phyloP scores from a whole-genome alignment of 2,113 vertebrate species.

The Plotosus lineatus region DNA sequence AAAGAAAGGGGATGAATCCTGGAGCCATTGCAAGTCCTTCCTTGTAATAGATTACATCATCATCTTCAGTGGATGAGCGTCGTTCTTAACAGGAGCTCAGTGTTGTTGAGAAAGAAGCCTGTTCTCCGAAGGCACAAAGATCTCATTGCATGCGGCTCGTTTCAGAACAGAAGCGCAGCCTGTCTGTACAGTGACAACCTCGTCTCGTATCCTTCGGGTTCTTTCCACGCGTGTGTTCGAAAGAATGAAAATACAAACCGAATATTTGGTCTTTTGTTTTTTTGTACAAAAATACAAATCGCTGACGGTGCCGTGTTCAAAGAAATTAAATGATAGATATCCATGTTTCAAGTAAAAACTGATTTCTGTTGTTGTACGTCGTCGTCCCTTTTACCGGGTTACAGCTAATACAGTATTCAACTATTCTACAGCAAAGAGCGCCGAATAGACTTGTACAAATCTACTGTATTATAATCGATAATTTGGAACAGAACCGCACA shows the following conservation, averaged over 20 bases:
- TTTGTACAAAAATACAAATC: conserved; percentile 36
- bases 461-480: conserved; percentile 3
- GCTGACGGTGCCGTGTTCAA: conserved; percentile 54
- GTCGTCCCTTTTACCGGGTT: conserved; percentile 2
- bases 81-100: conserved; percentile 43
- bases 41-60: conserved; percentile 14
- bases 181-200: conserved; percentile 6
- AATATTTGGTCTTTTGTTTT: background rate
- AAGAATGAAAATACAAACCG: conserved; percentile 30
- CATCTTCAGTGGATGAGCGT: conserved; percentile 20
- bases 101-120: conserved; percentile 40
- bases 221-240: conserved; percentile 7
- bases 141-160: conserved; percentile 48
- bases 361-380: conserved; percentile 1
- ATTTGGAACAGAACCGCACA: conserved; percentile 16
- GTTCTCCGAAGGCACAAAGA: conserved; percentile 66
- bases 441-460: conserved; percentile 4
- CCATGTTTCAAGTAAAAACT: conserved; percentile 17
- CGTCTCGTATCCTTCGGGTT: conserved; percentile 30
- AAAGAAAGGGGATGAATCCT: background rate
- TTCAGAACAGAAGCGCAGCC: conserved; percentile 32
- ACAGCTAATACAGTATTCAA: conserved; percentile 12
- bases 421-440: conserved; percentile 46
- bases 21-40: conserved; percentile 24
- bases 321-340: conserved; percentile 43